These are phyloP conservation scores for Otocyon megalotis DNA, from an alignment of 2,113 vertebrate species.

Conservation along the genomic window DNA sequence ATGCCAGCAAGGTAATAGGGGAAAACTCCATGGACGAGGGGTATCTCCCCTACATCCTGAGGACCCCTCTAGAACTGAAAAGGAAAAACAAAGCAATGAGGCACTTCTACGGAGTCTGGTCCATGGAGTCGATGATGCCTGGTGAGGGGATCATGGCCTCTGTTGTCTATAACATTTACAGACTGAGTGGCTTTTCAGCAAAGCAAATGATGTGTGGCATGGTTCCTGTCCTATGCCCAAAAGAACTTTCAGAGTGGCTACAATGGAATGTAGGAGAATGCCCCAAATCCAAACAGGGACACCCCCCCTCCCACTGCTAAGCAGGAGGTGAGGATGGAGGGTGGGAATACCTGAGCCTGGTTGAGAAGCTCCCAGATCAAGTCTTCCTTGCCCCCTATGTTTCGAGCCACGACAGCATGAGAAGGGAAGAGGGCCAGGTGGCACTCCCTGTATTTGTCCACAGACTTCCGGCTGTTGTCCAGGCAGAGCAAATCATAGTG, in stretches of 20 bases:
- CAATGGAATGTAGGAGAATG: neutral
- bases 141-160: neutral
- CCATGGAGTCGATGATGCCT: neutral
- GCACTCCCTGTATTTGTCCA: constrained; percentile 89
- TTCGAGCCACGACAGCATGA: constrained; percentile 90
- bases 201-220: neutral
- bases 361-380: constrained; percentile 89
- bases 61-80: neutral
- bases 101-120: neutral
- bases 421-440: constrained; percentile 89
- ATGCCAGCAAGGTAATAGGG: neutral
- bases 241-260: neutral
- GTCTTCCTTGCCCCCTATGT: constrained; percentile 81
- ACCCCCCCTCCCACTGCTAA: neutral
- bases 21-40: neutral
- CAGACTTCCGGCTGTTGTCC: constrained; percentile 85
- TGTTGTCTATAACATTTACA: neutral
- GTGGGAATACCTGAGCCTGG: constrained; percentile 84
- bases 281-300: neutral
- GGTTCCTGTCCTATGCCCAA: neutral
- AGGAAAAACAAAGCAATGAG: neutral
- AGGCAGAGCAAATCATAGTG: constrained; percentile 93
- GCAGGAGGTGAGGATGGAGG: neutral
- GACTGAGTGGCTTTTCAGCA: neutral
- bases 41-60: neutral